Conservation (phyloP, 1,140 invertebrate genomes). For the Drosophila azteca region DNA sequence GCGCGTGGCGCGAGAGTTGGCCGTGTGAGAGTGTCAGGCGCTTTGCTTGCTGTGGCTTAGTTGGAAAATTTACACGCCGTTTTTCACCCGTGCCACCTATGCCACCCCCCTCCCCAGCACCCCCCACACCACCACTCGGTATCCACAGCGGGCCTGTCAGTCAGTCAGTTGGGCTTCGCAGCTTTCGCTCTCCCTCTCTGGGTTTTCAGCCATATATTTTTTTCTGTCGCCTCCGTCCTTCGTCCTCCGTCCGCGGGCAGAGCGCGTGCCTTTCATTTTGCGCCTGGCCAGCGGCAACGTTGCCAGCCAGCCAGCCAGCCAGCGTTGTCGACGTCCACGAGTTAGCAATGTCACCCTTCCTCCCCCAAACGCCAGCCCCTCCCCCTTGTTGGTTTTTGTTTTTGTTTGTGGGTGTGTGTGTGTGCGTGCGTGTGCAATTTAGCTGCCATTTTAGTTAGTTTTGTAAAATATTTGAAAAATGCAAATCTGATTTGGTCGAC, state of each 20-base stretch:
- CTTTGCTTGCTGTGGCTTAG: slow-evolving; percentile 57
- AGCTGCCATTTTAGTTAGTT: slow-evolving; percentile 41
- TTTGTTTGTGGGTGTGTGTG: not conserved
- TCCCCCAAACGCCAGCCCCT: too few relatives aligned
- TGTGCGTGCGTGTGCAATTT: slow-evolving; percentile 22
- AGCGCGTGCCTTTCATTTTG: slow-evolving; percentile 57
- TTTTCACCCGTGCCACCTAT: slow-evolving; percentile 1
- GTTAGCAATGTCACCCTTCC: slow-evolving; percentile 35
- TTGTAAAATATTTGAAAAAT: slow-evolving; percentile 55
- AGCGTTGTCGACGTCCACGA: slow-evolving; percentile 58
- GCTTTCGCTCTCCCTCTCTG: not conserved
- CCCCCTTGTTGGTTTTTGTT: not conserved
- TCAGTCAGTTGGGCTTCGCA: slow-evolving; percentile 34
- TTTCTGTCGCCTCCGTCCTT: not conserved
- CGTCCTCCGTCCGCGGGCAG: slow-evolving; percentile 16
- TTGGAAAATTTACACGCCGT: slow-evolving; percentile 59
- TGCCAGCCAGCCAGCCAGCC: slow-evolving; percentile 13
- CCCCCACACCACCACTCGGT: not conserved
- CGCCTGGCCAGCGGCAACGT: slow-evolving; percentile 49
- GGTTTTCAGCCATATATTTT: not conserved
- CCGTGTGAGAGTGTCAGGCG: slow-evolving; percentile 39
- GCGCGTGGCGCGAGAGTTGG: slow-evolving; percentile 27
- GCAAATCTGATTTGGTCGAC: slow-evolving; percentile 34
- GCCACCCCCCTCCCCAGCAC: not conserved
- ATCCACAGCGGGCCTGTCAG: slow-evolving; percentile 28